Percentiles rank a stretch among this genome's conserved stretches.
phyloP scores from a whole-genome alignment of 2,113 vertebrate species.

The Piprites chloris region DNA sequence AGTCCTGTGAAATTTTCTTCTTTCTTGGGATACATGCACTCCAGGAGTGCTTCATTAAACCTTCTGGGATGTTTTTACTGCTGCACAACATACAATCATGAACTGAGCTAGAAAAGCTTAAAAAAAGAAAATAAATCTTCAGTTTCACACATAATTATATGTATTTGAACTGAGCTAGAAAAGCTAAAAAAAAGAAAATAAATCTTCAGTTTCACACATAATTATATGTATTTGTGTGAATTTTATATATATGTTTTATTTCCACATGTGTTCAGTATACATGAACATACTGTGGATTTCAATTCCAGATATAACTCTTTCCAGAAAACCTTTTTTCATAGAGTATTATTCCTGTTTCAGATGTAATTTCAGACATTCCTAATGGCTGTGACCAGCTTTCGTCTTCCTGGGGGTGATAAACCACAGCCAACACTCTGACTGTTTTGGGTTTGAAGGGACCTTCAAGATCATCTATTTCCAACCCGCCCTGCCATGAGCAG shows the following conservation, averaged over 20 bases:
- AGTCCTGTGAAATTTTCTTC: not conserved
- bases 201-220: not conserved
- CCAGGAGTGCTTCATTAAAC: not conserved
- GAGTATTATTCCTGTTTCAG: not conserved
- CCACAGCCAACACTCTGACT: not conserved
- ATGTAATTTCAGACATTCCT: not conserved
- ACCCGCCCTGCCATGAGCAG: not conserved
- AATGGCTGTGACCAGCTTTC: not conserved
- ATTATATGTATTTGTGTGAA: not conserved
- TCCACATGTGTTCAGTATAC: not conserved
- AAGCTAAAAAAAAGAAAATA: not conserved
- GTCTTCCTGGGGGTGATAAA: not conserved
- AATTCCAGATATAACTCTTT: not conserved
- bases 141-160: not conserved
- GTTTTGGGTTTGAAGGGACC: not conserved
- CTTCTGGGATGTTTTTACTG: not conserved
- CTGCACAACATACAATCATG: not conserved
- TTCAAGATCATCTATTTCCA: not conserved
- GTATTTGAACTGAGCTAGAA: not conserved
- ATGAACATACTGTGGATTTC: not conserved
- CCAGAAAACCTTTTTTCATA: not conserved
- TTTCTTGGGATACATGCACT: not conserved
- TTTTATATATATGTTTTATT: not conserved
- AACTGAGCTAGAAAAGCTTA: not conserved
- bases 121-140: not conserved